These are phyloP conservation scores for Halictus quadricinctus DNA, from an alignment of 2,888 invertebrate genomes.

Conservation along the genomic window DNA sequence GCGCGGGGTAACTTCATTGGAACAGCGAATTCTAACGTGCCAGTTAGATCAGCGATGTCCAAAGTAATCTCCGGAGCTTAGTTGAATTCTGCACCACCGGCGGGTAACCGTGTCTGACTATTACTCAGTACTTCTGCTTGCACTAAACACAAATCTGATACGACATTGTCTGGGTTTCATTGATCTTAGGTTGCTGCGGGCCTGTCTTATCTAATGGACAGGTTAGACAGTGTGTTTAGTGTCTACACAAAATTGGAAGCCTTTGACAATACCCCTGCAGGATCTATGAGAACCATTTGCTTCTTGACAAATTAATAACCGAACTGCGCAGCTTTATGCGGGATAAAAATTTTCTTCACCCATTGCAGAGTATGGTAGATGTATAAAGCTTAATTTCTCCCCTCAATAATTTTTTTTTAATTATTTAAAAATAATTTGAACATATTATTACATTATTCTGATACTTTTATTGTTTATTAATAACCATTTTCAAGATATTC, in stretches of 20 bases:
- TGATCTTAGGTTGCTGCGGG: background rate
- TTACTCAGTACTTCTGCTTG: background rate
- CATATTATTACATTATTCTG: background rate
- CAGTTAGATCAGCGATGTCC: background rate
- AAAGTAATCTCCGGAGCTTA: conserved; percentile 8
- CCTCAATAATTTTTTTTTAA: background rate
- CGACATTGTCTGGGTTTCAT: background rate
- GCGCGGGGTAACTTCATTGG: background rate
- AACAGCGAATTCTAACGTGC: background rate
- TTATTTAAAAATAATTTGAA: background rate
- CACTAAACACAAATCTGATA: background rate
- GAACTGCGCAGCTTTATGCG: background rate
- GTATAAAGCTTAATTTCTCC: background rate
- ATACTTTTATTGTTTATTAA: background rate
- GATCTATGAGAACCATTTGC: background rate
- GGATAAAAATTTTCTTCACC: background rate
- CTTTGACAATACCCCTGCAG: background rate
- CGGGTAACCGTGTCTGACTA: background rate
- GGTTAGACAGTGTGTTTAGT: background rate
- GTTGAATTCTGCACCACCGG: background rate
- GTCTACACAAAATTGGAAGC: background rate
- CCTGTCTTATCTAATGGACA: background rate
- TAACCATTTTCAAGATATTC: too few relatives aligned
- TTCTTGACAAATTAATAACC: background rate
- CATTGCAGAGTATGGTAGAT: background rate